Evolutionary conservation across 1,140 invertebrate genomes (phyloP), one percentile per base, ranked within the genome.

Genomic region (Aricia agestis): DNA sequence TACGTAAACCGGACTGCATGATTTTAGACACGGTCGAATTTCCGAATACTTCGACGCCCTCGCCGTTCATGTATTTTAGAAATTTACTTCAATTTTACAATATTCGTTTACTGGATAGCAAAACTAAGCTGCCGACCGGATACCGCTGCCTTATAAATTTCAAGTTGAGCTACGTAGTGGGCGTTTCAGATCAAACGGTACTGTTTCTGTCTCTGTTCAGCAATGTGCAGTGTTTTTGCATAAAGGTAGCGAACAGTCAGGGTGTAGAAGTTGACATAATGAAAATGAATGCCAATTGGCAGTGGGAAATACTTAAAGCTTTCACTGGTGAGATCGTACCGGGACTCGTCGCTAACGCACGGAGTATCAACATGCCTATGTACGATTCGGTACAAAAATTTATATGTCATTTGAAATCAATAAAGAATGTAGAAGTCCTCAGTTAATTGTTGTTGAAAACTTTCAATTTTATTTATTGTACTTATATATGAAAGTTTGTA

Each of bases 261-360:
- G 69, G 78, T 15, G 73, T 69, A 67, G 58, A 76, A 6, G 72
- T 90, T 68, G 76, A 82, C 71, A 74, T 89, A 15, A 69, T 18
- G 18, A 76, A 76, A 25, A 76, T 90, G 52, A 76, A 80, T n/a
- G 76, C 86, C 15, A 80, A 81, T 66, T 91, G 89, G 89, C 87
- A 91, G 76, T 90, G 87, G 89, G 84, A 91, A 74, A 78, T 91
- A 59, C 74, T 91, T 17, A 84, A 85, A 68, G 71, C 82, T 17
- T 89, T 78, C 72, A 79, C 71, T 68, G 77, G 86, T 19, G 78
- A 19, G 13, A 63, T 89, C 13, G 69, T 78, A 1, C 66, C 63
- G 6, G 86, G 82, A 72, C 61, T 88, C 9, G 68, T 82, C 63
- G 36, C 73, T 41, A 85, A 80, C 75, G 82, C 87, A 52, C 57